Percentiles rank a stretch among this genome's conserved stretches.
phyloP scores from a whole-genome alignment of 1,140 invertebrate species.

The Tetraneura akinire region DNA sequence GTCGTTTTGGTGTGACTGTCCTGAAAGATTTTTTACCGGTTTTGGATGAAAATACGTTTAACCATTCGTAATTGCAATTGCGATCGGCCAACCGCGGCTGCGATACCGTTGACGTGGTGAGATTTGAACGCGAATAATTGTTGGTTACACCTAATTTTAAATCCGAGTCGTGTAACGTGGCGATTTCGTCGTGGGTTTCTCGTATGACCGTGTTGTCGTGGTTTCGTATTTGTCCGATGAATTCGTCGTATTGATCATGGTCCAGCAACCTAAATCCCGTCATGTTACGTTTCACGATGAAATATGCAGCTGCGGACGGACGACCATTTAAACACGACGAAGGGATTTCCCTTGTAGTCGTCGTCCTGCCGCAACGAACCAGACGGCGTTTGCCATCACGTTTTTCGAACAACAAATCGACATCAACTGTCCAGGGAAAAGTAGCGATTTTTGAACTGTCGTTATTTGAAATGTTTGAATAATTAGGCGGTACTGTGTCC shows the following conservation, averaged over 20 bases:
- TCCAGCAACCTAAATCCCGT: neutral
- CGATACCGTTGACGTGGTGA: too few species aligned
- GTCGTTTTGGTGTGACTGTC: neutral
- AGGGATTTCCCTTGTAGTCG: neutral
- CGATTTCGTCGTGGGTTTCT: neutral
- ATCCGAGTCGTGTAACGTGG: neutral
- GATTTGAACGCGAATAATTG: too few species aligned
- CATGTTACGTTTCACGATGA: neutral
- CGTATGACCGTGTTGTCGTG: neutral
- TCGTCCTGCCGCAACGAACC: neutral
- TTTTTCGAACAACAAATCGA: neutral
- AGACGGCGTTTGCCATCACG: neutral
- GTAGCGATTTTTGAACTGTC: neutral
- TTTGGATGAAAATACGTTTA: neutral
- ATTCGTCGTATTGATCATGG: neutral
- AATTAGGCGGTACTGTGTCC: neutral
- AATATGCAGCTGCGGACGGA: neutral
- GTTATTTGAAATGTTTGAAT: too few species aligned
- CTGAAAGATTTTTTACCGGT: accelerated
- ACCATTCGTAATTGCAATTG: neutral
- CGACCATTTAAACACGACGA: neutral
- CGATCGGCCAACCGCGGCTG: too few species aligned
- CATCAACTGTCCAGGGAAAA: neutral
- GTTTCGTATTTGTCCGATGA: neutral
- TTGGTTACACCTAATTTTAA: too few species aligned